A percentile compares a stretch with the other conserved stretches of the same genome.
phyloP scores from a whole-genome alignment of 1,140 invertebrate genomes.

The Leptopilina clavipes region DNA sequence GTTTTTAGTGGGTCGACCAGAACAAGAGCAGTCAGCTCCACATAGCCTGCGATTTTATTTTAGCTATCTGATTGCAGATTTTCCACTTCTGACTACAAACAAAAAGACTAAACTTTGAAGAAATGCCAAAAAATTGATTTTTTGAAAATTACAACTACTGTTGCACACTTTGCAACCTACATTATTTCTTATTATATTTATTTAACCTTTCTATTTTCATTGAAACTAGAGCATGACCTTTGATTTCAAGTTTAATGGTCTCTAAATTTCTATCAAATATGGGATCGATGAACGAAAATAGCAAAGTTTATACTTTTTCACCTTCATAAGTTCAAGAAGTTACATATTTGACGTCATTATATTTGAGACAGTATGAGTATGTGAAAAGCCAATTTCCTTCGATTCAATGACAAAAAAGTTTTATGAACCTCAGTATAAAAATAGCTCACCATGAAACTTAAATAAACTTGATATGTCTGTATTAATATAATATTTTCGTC shows the following conservation, averaged over 20 bases:
- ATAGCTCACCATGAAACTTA: conserved; percentile 10
- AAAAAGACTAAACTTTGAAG: no score
- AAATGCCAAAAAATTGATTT: no score
- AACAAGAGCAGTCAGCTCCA: no score
- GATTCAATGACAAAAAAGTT: neutral
- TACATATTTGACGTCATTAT: neutral
- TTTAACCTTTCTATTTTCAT: conserved; percentile 16
- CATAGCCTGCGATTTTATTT: no score
- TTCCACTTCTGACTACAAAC: no score
- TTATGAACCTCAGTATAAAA: neutral
- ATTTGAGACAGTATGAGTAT: neutral
- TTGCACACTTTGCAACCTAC: neutral
- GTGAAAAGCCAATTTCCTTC: neutral
- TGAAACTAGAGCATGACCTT: conserved; percentile 26
- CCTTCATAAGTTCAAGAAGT: neutral
- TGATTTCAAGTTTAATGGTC: conserved; percentile 21
- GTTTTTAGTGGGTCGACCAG: no score
- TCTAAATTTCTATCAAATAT: neutral
- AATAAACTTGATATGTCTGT: conserved; percentile 6
- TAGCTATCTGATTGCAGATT: no score
- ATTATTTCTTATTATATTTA: neutral
- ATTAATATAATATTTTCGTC: neutral
- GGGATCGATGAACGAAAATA: conserved; percentile 18
- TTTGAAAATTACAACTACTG: no score
- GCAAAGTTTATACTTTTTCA: neutral